Base-by-base conservation (phyloP, 2,113 vertebrate species). In the Holacanthus passer region DNA sequence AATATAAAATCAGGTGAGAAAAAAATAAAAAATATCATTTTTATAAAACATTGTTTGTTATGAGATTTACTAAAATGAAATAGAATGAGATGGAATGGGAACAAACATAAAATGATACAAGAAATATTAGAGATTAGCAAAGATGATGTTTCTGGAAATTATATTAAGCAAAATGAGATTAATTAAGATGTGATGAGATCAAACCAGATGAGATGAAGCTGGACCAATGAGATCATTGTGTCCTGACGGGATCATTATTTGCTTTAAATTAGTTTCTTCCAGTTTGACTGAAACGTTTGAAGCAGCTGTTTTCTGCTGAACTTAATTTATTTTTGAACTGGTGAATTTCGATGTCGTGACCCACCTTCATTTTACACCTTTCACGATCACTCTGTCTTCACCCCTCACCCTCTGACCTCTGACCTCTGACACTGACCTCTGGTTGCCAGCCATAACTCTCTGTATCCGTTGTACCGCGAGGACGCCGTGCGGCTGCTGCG, bases 401-500 rank as follows among this genome's bases (percentile, higher is more conserved):
- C 17, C 17, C 11, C 24, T 39, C 9, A 48, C 20, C 32, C 55
- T 24, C n/a, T n/a, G n/a, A n/a, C n/a, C 59, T 37, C 16, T 65
- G 47, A 50, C 24, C 31, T 11, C 6, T 75, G 87, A 81, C 73
- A 52, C 16, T 65, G 47, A 50, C 24, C 31, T 11, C 6, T 75
- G 87, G 94, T 93, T 94, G 91, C 89, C 93, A 95, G 89, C 77
- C 89, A 93, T 88, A 94, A 94, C 82, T 81, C 94, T 88, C 89
- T 96, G 89, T 95, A 96, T 88, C 96, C 97, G 41, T 89, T 97
- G 3, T 96, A 95, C 93, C 96, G 96, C 24, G 96, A 97, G 90
- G 97, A 97, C 16, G 97, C 96, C 20, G 93, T 98, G 89, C 95
- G 95, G 88, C 93, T 97, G 31, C 95, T 98, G 69, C 93, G 92